A percentile compares a stretch with the other conserved stretches of the same genome.
phyloP scores from a whole-genome alignment of 2,797 vertebrate species.

The Cyclura pinguis region DNA sequence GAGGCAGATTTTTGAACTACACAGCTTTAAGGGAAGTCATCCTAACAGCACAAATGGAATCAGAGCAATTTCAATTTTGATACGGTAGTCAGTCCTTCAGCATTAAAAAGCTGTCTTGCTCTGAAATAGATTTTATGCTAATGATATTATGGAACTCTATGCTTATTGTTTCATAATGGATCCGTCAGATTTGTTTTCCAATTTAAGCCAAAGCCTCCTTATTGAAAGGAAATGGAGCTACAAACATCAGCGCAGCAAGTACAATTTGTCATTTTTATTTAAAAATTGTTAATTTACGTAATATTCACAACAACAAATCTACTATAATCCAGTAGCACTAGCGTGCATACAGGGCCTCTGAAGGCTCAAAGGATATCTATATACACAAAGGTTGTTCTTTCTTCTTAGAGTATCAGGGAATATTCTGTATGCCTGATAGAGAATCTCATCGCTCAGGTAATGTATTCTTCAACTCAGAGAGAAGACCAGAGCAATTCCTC shows the following conservation, averaged over 20 bases:
- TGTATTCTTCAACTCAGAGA: neutral
- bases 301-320: neutral
- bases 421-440: neutral
- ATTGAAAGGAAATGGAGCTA: constrained; percentile 15
- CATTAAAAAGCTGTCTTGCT: constrained; percentile 17
- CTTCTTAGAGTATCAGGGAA: neutral
- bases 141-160: constrained; percentile 25
- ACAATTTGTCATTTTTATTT: constrained; percentile 31
- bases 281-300: neutral
- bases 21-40: constrained; percentile 24
- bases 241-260: neutral
- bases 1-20: constrained; percentile 33
- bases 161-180: constrained; percentile 27
- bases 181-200: constrained; percentile 25
- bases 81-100: constrained; percentile 24
- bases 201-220: constrained; percentile 11
- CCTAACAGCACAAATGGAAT: constrained; percentile 42
- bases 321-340: neutral
- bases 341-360: neutral
- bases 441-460: neutral
- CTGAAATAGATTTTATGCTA: constrained; percentile 47
- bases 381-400: neutral
- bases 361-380: neutral
- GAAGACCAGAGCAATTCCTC: too few species aligned
- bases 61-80: constrained; percentile 40